Evolutionary conservation across 2,113 vertebrate species (phyloP).

Genomic region (Scomber scombrus): DNA sequence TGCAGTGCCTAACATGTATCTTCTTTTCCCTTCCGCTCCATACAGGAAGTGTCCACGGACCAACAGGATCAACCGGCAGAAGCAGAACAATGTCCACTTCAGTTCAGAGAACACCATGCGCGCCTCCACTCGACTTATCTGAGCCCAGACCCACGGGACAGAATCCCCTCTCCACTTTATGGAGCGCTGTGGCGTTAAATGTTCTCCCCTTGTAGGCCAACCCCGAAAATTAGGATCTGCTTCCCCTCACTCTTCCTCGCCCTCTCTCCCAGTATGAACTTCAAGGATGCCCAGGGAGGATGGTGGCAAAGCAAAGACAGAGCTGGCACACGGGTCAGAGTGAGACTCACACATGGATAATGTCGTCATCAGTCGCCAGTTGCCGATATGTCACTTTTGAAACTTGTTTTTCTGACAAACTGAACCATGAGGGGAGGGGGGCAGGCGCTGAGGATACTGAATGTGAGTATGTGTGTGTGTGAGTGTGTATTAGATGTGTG

Average conservation of each 20-base stretch:
- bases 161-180: conserved; percentile 28
- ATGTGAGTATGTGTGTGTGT: conserved; percentile 57
- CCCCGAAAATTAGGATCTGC: conserved; percentile 62
- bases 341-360: conserved; percentile 19
- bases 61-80: conserved; percentile 99
- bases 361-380: conserved; percentile 22
- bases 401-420: conserved; percentile 59
- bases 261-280: conserved; percentile 59
- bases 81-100: conserved; percentile 99
- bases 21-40: conserved; percentile 12
- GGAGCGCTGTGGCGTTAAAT: conserved; percentile 61
- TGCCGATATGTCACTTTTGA: conserved; percentile 50
- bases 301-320: conserved; percentile 42
- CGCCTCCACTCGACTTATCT: conserved; percentile 98
- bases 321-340: conserved; percentile 31
- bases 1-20: background rate
- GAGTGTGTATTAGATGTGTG: conserved; percentile 73
- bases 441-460: conserved; percentile 54
- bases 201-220: conserved; percentile 67
- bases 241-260: conserved; percentile 55
- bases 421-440: conserved; percentile 48
- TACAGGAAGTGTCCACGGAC: conserved; percentile 98
- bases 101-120: conserved; percentile 99
- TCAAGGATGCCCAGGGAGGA: conserved; percentile 52
- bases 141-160: conserved; percentile 74